Base-by-base conservation (phyloP, 2,797 vertebrate species). In the Gobionotothen gibberifrons region DNA sequence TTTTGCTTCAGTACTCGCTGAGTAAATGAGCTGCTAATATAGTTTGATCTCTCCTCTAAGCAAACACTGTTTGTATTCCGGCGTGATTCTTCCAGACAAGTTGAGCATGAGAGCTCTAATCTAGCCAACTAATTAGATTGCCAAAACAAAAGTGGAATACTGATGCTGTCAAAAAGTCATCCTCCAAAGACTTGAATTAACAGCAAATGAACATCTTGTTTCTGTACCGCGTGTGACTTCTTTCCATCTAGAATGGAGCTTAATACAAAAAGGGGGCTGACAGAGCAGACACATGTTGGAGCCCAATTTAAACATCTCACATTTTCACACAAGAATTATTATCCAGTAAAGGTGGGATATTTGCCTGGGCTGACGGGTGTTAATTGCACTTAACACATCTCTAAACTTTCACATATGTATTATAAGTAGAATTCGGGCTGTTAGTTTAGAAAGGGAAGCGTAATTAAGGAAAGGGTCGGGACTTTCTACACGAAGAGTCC, bases 91-190 rank as follows among this genome's bases (percentile, higher is more conserved):
- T 77, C 58, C 87, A 68, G 87, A 90, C 87, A 88, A 90, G 86
- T 88, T 90, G 84, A 89, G 91, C 89, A 87, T 90, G 90, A 92
- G 89, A 87, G 89, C 89, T 84, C 87, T 78, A 89, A 91, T 92
- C 90, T 87, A 67, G 79, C 82, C 46, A 77, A 83, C 89, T 92
- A 91, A 93, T 93, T 91, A 87, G 84, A 88, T 91, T 88, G 83
- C 85, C 64, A 9, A 85, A 89, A 90, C 89, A 88, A 88, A 91
- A 89, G 81, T 76, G 74, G 85, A 90, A 91, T 82, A 87, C 88
- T 90, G 89, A 91, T 70, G 87, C 74, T 57, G 86, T 89, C 87
- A 87, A 78, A 87, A 89, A 86, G 58, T 74, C 86, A 77, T 87
- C 82, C 74, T 74, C 86, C 81, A 87, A 90, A 88, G 85, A 74